Evolutionary conservation across 2,888 invertebrate genomes (phyloP), one percentile per base, ranked within the genome.

Genomic region (Melieria picta): DNA sequence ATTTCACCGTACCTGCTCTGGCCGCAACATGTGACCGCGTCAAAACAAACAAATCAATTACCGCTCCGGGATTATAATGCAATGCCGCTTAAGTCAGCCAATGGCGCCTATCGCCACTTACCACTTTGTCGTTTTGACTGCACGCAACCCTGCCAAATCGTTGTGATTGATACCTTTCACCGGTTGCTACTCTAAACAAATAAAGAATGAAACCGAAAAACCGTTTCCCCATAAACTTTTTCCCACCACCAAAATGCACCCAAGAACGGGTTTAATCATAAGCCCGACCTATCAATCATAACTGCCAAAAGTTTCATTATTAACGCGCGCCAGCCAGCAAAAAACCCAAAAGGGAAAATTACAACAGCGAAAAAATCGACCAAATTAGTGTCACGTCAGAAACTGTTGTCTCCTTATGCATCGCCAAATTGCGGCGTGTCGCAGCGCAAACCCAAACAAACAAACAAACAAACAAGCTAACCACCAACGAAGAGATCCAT

Each of bases 261-360:
- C 47, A 58, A 43, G 50, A 65, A 45, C 52, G 10, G 46, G n/a
- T 65, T 65, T 55, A 43, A 5, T 43, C 55, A 45, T 64, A 64
- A 52, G 50, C 52, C 42, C 5, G 1, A 47, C 43, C 4, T n/a
- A 4, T 67, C 67, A 67, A 67, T 67, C 67, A 67, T 45, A 43
- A 61, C 7, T 67, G 67, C 42, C 52, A 67, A 67, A 67, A 13
- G 60, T 52, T 60, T 48, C 43, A 60, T 67, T 67, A n/a, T 60
- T n/a, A 43, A 64, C 50, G 30, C 30, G 55, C 52, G 42, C 16
- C 55, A 55, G 45, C 45, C n/a, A 13, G 45, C 43, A 30, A 67
- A 60, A 67, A 60, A 10, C 52, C 13, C 30, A 57, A 30, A 16
- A 13, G 42, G 7, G 10, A 57, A 16, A 13, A 57, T 30, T 30